Percentiles rank a stretch among this genome's conserved stretches.
Conservation (phyloP, 2,888 invertebrate genomes). For the Gastracanthus pulcherrimus region DNA sequence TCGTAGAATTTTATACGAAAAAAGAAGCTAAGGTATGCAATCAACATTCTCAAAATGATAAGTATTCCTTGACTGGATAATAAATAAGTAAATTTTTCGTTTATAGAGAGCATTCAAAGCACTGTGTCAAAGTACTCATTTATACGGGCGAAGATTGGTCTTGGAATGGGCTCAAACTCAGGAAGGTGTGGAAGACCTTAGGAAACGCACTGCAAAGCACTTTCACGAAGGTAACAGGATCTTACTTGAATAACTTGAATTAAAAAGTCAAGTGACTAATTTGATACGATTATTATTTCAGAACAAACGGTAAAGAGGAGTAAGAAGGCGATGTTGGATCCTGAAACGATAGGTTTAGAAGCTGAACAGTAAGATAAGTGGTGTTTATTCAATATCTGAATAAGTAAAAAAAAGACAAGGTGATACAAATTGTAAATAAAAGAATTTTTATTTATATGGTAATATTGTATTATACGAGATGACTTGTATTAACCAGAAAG, state of each 20-base stretch:
- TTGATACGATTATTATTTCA: conserved; percentile 55
- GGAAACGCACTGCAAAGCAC: conserved; percentile 90
- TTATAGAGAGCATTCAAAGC: conserved; percentile 93
- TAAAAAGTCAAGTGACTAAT: conserved; percentile 10
- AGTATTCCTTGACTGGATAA: not conserved
- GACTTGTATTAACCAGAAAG: conserved; percentile 41
- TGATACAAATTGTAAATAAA: conserved; percentile 51
- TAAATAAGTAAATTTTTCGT: conserved; percentile 20
- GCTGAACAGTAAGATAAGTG: conserved; percentile 53
- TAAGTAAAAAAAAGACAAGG: conserved; percentile 21
- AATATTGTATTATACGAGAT: conserved; percentile 43
- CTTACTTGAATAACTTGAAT: not conserved
- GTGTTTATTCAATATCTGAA: not conserved
- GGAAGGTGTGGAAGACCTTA: conserved; percentile 87
- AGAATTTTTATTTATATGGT: conserved; percentile 49
- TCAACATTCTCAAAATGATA: not conserved
- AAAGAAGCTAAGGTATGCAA: conserved; percentile 91
- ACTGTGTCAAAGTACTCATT: conserved; percentile 96
- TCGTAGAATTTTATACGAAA: conserved; percentile 94
- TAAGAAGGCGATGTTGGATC: conserved; percentile 68
- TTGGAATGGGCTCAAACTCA: conserved; percentile 95
- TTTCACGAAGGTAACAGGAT: conserved; percentile 76
- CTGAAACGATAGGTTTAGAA: conserved; percentile 68
- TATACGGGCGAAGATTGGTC: conserved; percentile 96
- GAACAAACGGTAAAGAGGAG: conserved; percentile 64